A percentile compares a stretch with the other conserved stretches of the same genome.
phyloP scores from a whole-genome alignment of 2,888 invertebrate genomes.

The Pasiphila rectangulata region DNA sequence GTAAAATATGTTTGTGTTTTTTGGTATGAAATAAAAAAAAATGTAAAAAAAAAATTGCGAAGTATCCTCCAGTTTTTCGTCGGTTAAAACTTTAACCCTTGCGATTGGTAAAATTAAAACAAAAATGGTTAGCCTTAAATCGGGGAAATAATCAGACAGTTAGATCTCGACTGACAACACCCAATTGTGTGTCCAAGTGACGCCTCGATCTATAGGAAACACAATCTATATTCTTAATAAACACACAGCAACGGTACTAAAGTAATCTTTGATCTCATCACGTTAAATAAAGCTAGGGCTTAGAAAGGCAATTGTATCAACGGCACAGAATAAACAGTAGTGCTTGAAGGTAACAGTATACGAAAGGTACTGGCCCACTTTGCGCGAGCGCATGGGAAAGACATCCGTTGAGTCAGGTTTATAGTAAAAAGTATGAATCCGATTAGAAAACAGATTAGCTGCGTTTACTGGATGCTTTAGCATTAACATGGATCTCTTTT shows the following conservation, averaged over 20 bases:
- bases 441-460: constrained; percentile 21
- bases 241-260: constrained; percentile 28
- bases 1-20: too few species aligned
- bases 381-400: constrained; percentile 40
- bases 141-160: not conserved
- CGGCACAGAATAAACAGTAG: constrained; percentile 15
- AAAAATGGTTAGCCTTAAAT: too few species aligned
- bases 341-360: constrained; percentile 53
- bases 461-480: constrained; percentile 14
- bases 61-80: too few species aligned
- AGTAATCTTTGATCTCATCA: constrained; percentile 42
- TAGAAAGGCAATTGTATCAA: constrained; percentile 66
- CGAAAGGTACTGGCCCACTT: constrained; percentile 52
- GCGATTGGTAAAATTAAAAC: too few species aligned
- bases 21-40: too few species aligned
- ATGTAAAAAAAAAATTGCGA: too few species aligned
- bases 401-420: constrained; percentile 48
- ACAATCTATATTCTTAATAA: constrained; percentile 27
- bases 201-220: constrained; percentile 4
- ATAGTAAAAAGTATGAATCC: constrained; percentile 14
- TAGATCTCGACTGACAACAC: constrained; percentile 4
- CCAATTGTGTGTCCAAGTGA: constrained; percentile 1
- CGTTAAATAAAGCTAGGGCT: constrained; percentile 38
- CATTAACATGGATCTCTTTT: constrained; percentile 4
- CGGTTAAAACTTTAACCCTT: too few species aligned